Evolutionary conservation across 2,888 invertebrate species (phyloP).

Genomic region (Meliscaeva auricollis): DNA sequence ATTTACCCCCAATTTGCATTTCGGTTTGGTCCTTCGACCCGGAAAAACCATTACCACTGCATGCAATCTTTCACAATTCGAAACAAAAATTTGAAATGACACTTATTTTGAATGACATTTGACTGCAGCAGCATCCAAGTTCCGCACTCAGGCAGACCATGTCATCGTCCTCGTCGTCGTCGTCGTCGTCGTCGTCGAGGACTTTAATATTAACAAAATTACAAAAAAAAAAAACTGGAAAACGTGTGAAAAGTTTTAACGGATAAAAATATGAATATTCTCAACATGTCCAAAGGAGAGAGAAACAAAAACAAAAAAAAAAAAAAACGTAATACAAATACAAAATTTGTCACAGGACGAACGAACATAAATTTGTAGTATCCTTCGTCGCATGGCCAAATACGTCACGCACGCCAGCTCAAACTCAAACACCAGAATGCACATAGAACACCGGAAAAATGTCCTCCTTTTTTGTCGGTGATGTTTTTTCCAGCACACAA

Average conservation of each 20-base stretch:
- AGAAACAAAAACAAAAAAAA: background rate
- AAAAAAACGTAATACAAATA: slow-evolving; percentile 46
- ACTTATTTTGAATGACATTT: slow-evolving; percentile 45
- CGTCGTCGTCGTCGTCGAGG: too few relatives aligned
- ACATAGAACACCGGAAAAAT: slow-evolving; percentile 55
- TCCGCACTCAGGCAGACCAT: slow-evolving; percentile 13
- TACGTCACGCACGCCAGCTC: slow-evolving; percentile 70
- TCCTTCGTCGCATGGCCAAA: slow-evolving; percentile 69
- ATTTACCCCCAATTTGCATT: slow-evolving; percentile 28
- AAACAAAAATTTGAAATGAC: slow-evolving; percentile 17
- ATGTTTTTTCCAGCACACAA: background rate
- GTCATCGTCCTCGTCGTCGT: background rate
- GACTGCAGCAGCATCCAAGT: slow-evolving; percentile 30
- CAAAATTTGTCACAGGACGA: slow-evolving; percentile 62
- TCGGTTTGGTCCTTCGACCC: slow-evolving; percentile 26
- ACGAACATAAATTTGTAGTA: slow-evolving; percentile 62
- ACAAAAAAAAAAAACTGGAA: background rate
- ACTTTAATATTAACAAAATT: background rate
- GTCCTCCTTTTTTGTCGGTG: slow-evolving; percentile 47
- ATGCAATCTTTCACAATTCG: slow-evolving; percentile 11
- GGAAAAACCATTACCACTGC: slow-evolving; percentile 24
- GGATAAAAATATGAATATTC: slow-evolving; percentile 57
- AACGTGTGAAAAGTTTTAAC: slow-evolving; percentile 38
- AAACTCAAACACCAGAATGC: slow-evolving; percentile 53
- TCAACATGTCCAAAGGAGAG: slow-evolving; percentile 41